Base-by-base conservation (phyloP, 2,797 vertebrate genomes). In the Pitangus sulphuratus region DNA sequence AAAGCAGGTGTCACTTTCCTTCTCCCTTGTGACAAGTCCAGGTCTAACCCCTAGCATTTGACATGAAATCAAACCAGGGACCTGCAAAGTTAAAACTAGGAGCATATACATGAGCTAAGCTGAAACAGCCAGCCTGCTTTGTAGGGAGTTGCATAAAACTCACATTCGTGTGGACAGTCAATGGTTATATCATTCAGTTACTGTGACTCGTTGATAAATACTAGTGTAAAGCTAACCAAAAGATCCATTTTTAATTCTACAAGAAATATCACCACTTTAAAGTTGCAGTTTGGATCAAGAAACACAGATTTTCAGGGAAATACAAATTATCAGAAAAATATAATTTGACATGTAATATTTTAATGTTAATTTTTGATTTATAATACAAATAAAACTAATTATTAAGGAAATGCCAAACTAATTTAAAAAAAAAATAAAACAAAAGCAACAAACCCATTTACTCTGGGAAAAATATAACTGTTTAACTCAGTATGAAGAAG, bases 141-240 rank as follows among this genome's bases (percentile, higher is more conserved):
- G 58, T 18, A 45, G 15, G 22, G 14, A 48, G 12, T 11, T 42
- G 11, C 53, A 31, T 50, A 33, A 65, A 86, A 45, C 19, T 31
- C 40, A 11, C 6, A 8, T 76, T 72, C 0, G 0, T 42, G 20
- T 37, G 66, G 39, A 69, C 26, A 35, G 30, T 28, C 30, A 16
- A 8, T 61, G 42, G 53, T 47, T 69, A 18, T 15, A 21, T 12
- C 8, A 12, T 26, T 40, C 37, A 44, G 3, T 72, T 68, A 16
- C 45, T 84, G 28, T 26, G 48, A 24, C 25, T 76, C 33, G 76
- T 82, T 11, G 2, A 53, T 24, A 68, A 75, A 60, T 30, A 2
- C 6, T 64, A 60, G 3, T 11, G 5, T 48, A 75, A 84, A 87
- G 16, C 25, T 28, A 57, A 51, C 17, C 16, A 71, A 84, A 84